Evolutionary conservation across 2,113 vertebrate genomes (phyloP).

Genomic region (Pongo abelii): DNA sequence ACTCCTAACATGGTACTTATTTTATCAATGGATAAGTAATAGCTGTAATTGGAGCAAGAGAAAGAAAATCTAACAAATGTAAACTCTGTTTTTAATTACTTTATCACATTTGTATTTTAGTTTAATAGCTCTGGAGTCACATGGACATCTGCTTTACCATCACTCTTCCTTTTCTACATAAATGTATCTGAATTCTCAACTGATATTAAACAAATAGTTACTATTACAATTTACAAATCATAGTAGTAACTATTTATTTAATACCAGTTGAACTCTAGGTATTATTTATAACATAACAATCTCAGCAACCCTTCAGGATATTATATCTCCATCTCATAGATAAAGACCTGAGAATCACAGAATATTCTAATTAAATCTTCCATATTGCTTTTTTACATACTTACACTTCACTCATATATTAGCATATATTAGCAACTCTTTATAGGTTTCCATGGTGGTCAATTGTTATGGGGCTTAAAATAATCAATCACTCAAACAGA

Average conservation of each 20-base stretch:
- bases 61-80: not conserved
- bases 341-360: not conserved
- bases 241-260: too few relatives aligned
- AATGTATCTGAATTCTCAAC: not conserved
- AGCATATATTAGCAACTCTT: not conserved
- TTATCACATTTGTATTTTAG: not conserved
- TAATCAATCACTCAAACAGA: not conserved
- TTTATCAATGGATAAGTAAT: not conserved
- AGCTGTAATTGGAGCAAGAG: not conserved
- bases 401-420: not conserved
- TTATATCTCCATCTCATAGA: too few relatives aligned
- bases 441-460: not conserved
- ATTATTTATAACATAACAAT: too few relatives aligned
- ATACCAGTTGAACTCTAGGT: too few relatives aligned
- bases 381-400: not conserved
- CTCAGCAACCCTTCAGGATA: too few relatives aligned
- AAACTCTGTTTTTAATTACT: not conserved
- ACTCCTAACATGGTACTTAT: not conserved
- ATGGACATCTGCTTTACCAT: not conserved
- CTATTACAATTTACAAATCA: not conserved
- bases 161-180: not conserved
- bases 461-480: not conserved
- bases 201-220: not conserved
- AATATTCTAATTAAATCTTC: not conserved
- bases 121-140: not conserved